Evolutionary conservation across 2,888 invertebrate genomes (phyloP).

Genomic region (Ornithoptera priamus): DNA sequence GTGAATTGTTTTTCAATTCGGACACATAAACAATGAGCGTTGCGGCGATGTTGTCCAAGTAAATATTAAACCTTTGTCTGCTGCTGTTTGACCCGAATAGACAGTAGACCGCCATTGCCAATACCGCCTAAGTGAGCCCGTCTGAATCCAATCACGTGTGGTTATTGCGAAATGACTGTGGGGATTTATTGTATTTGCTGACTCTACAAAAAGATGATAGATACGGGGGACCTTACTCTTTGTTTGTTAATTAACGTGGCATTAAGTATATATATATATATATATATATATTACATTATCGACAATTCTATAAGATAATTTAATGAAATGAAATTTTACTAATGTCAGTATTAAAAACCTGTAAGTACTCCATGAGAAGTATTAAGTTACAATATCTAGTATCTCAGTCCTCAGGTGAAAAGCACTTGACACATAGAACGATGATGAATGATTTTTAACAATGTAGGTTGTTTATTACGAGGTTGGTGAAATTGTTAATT

Average conservation of each 20-base stretch:
- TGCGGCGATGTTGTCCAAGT: constrained; percentile 12
- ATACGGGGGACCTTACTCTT: not conserved
- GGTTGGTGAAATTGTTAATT: too few relatives aligned
- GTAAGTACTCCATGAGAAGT: too few relatives aligned
- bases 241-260: constrained; percentile 2
- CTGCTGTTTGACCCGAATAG: constrained; percentile 24
- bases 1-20: not conserved
- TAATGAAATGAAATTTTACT: too few relatives aligned
- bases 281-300: not conserved
- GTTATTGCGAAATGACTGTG: constrained; percentile 32
- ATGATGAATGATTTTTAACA: too few relatives aligned
- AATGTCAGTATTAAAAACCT: too few relatives aligned
- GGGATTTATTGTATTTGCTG: constrained; percentile 28
- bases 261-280: not conserved
- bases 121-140: constrained; percentile 10
- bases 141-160: constrained; percentile 32
- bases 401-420: too few relatives aligned
- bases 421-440: too few relatives aligned
- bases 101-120: constrained; percentile 25
- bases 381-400: too few relatives aligned
- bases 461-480: too few relatives aligned
- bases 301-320: too few relatives aligned
- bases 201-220: constrained; percentile 11
- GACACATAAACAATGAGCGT: not conserved
- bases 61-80: constrained; percentile 26